Conservation (phyloP, 2,888 invertebrate species). For the Amiota minor region DNA sequence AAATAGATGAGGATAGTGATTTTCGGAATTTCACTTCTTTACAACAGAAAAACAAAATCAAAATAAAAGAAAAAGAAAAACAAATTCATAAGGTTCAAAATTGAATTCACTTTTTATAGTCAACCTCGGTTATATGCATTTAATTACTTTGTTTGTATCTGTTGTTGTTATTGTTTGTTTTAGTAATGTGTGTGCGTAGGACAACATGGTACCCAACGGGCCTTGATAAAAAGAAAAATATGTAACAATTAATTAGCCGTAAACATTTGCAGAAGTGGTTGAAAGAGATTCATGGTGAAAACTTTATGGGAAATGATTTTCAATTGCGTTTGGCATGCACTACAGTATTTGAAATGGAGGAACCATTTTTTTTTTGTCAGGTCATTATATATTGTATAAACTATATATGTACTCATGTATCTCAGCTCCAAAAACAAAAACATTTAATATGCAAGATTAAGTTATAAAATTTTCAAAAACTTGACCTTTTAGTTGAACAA, state of each 20-base stretch:
- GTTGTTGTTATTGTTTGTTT: slow-evolving; percentile 36
- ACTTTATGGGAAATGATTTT: slow-evolving; percentile 13
- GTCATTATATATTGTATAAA: too few species aligned
- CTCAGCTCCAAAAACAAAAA: too few species aligned
- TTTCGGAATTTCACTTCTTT: slow-evolving; percentile 61
- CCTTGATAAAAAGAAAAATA: neutral
- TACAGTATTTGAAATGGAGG: too few species aligned
- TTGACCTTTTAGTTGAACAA: too few species aligned
- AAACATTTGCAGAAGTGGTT: slow-evolving; percentile 19
- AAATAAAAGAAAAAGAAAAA: neutral
- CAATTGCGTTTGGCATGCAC: too few species aligned
- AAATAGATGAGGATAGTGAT: neutral
- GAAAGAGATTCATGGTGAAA: slow-evolving; percentile 2
- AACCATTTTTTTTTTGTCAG: too few species aligned
- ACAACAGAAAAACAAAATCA: slow-evolving; percentile 18
- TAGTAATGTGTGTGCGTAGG: slow-evolving; percentile 32
- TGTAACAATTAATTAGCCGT: slow-evolving; percentile 29
- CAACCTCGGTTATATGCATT: slow-evolving; percentile 46
- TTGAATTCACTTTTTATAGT: slow-evolving; percentile 40
- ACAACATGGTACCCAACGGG: neutral
- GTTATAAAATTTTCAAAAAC: too few species aligned
- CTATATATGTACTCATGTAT: too few species aligned
- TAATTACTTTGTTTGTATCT: slow-evolving; percentile 61
- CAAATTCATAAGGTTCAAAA: slow-evolving; percentile 15
- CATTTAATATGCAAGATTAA: too few species aligned